These are phyloP conservation scores for Pachymerium ferrugineum DNA, from an alignment of 2,888 invertebrate genomes.

Conservation along the genomic window DNA sequence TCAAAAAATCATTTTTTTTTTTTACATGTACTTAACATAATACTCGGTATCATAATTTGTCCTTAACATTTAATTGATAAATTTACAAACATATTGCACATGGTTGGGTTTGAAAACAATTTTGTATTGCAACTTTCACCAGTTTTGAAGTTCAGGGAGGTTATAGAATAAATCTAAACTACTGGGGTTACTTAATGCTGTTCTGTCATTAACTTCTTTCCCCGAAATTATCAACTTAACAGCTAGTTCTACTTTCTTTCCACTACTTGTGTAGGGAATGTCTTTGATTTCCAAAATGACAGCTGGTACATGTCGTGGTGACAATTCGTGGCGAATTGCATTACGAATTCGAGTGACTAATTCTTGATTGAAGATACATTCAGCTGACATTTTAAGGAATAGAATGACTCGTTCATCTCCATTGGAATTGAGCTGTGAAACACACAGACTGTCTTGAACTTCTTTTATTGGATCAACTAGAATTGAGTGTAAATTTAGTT, in stretches of 20 bases:
- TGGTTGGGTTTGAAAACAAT: no score
- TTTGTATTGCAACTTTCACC: neutral
- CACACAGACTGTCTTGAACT: slow-evolving; percentile 54
- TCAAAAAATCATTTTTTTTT: no score
- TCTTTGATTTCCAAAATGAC: slow-evolving; percentile 50
- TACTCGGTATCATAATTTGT: no score
- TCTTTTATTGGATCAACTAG: slow-evolving; percentile 53
- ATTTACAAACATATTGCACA: no score
- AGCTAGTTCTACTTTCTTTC: slow-evolving; percentile 57
- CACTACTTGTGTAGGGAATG: slow-evolving; percentile 57
- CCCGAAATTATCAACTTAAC: slow-evolving; percentile 52
- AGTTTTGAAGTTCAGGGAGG: slow-evolving; percentile 41
- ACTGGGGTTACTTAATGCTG: slow-evolving; percentile 52
- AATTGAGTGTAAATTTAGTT: slow-evolving; percentile 33
- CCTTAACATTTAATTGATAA: no score
- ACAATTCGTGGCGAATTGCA: slow-evolving; percentile 49
- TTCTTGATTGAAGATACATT: slow-evolving; percentile 44
- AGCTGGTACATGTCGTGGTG: slow-evolving; percentile 54
- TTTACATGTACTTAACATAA: no score
- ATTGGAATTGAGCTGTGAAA: slow-evolving; percentile 50
- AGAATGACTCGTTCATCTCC: slow-evolving; percentile 54
- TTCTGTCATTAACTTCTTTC: slow-evolving; percentile 49
- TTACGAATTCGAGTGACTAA: slow-evolving; percentile 47
- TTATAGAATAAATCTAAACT: slow-evolving; percentile 48
- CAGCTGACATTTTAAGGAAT: slow-evolving; percentile 51